phyloP scores from a whole-genome alignment of 35 echinoderm and acorn worm species.

The Amphiura filiformis region DNA sequence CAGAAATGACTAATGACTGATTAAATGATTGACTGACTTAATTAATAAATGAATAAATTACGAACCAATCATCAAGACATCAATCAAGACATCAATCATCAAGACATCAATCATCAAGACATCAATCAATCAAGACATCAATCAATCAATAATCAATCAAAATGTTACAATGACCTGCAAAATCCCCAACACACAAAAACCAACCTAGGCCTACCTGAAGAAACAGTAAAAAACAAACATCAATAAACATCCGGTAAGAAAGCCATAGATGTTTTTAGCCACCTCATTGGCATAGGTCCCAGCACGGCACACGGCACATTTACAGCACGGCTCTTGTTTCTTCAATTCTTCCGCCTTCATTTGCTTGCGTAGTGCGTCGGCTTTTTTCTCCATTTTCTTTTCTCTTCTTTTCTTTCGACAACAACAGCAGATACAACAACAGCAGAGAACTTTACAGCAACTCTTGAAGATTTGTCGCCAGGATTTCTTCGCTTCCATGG shows the following conservation, averaged over 20 bases:
- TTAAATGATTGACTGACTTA: too few species aligned
- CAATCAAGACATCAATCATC: too few species aligned
- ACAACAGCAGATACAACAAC: neutral
- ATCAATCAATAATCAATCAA: too few species aligned
- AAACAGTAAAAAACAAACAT: neutral
- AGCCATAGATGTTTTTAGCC: neutral
- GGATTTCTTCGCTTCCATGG: too few species aligned
- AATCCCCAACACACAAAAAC: too few species aligned
- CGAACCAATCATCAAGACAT: too few species aligned
- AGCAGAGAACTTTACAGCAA: neutral
- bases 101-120: too few species aligned
- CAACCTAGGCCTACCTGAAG: neutral
- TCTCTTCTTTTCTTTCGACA: neutral
- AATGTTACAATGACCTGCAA: too few species aligned
- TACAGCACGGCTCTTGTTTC: neutral
- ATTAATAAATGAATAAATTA: too few species aligned
- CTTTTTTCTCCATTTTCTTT: neutral
- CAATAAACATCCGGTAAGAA: neutral
- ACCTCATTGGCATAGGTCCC: constrained; percentile 12
- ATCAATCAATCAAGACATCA: too few species aligned
- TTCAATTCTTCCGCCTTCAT: neutral
- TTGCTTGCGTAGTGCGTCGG: neutral
- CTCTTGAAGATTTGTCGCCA: neutral
- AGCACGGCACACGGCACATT: neutral
- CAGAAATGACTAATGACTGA: too few species aligned